Base-by-base conservation (phyloP, 2,797 vertebrate species). In the Ptychobarbus kaznakovi region DNA sequence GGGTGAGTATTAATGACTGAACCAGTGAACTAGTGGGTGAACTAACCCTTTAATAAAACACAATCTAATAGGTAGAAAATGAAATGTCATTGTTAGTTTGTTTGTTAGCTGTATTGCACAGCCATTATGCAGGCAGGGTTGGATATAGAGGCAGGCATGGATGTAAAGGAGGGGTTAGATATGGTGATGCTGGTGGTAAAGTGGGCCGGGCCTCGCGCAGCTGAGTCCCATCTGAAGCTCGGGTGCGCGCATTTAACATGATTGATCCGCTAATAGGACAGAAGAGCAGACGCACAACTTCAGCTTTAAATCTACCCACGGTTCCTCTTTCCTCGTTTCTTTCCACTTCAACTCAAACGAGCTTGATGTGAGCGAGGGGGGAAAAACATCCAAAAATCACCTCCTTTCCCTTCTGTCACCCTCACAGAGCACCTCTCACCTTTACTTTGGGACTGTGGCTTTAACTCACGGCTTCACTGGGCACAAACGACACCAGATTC, bases 221-320 rank as follows among this genome's bases (percentile, higher is more conserved):
- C 96, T 96, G 95, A 95, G 92, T 92, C 93, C 90, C 92, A 95
- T 96, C 93, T 92, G 86, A 85, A 70, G 89, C 90, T 56, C 94
- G 91, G 94, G 94, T 91, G 88, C 83, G 87, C 87, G 90, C 89
- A 87, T 91, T 89, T 88, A 88, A 90, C 94, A 94, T 95, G 95
- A 96, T 95, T 95, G 94, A 96, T 95, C 93, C 94, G 92, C 94
- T 94, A 95, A 95, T 95, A 95, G 93, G 92, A 94, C 69, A 90
- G 92, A 88, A 89, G 90, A 86, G 81, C 78, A 75, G 61, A 83
- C 78, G 65, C 86, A 81, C 56, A 89, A 82, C 87, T 88, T 80
- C 88, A 89, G 81, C 89, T 89, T 90, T 88, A 88, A 83, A 86
- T 68, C 88, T 20, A 87, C 79, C 88, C 69, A 86, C 83, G 86